These are phyloP conservation scores for Octonoba sinensis DNA, from an alignment of 2,888 invertebrate species.

Conservation along the genomic window DNA sequence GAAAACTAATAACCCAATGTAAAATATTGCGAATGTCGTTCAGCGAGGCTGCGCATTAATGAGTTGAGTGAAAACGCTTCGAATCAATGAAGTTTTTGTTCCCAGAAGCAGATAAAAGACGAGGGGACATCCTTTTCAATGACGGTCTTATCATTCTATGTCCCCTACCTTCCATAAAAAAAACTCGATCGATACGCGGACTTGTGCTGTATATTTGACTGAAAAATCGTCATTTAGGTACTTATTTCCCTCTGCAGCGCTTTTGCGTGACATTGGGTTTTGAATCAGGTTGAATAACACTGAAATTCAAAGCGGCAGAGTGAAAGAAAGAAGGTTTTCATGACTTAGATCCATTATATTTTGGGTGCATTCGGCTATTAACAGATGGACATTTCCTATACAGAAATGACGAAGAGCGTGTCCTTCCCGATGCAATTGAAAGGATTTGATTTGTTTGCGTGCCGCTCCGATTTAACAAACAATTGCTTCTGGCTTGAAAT, in stretches of 20 bases:
- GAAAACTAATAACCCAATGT: slow-evolving; percentile 47
- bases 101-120: slow-evolving; percentile 21
- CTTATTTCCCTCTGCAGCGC: background rate
- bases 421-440: no score
- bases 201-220: slow-evolving; percentile 1
- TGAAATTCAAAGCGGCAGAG: no score
- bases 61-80: slow-evolving; percentile 19
- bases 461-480: no score
- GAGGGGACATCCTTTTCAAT: slow-evolving; percentile 44
- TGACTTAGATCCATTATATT: no score
- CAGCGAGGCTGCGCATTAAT: slow-evolving; percentile 31
- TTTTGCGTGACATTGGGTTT: slow-evolving; percentile 5
- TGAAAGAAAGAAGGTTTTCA: no score
- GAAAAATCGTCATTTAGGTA: slow-evolving; percentile 13
- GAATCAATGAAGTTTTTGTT: slow-evolving; percentile 55
- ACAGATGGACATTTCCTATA: no score
- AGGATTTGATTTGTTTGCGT: no score
- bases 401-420: no score
- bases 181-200: slow-evolving; percentile 5
- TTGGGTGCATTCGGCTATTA: no score
- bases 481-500: no score
- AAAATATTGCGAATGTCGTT: slow-evolving; percentile 44
- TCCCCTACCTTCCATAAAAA: background rate
- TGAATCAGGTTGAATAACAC: background rate
- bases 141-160: slow-evolving; percentile 38